phyloP scores from a whole-genome alignment of 2,797 vertebrate genomes.

The Numenius phaeopus region DNA sequence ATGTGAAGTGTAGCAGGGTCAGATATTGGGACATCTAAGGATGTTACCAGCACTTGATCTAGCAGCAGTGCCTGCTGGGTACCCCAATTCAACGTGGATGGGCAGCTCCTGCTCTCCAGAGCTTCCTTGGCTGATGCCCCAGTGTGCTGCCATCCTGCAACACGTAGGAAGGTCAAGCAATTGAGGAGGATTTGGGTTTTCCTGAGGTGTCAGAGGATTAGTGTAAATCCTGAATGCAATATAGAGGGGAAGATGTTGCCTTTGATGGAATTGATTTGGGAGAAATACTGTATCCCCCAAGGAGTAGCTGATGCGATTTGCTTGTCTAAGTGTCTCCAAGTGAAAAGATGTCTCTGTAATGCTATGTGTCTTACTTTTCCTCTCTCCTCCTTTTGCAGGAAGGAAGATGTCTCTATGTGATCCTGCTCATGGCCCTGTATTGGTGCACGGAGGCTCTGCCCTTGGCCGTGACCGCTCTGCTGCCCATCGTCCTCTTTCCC shows the following conservation, averaged over 20 bases:
- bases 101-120: neutral
- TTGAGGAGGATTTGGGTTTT: neutral
- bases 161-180: accelerated
- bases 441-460: constrained; percentile 98
- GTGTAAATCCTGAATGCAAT: neutral
- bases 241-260: neutral
- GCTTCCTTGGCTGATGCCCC: neutral
- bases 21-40: neutral
- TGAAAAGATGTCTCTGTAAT: neutral
- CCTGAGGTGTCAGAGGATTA: neutral
- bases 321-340: neutral
- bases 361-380: neutral
- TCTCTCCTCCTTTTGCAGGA: constrained; percentile 82
- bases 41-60: neutral
- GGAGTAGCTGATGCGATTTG: neutral
- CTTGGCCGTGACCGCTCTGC: constrained; percentile 92
- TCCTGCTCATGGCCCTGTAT: constrained; percentile 92
- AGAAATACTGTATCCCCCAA: neutral
- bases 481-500: constrained; percentile 94
- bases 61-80: neutral
- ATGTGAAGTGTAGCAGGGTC: neutral
- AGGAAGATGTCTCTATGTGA: constrained; percentile 94
- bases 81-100: neutral
- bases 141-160: neutral
- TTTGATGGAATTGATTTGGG: neutral